These are phyloP conservation scores for Peromyscus attwateri DNA, from an alignment of 2,797 vertebrate genomes.

Conservation along the genomic window DNA sequence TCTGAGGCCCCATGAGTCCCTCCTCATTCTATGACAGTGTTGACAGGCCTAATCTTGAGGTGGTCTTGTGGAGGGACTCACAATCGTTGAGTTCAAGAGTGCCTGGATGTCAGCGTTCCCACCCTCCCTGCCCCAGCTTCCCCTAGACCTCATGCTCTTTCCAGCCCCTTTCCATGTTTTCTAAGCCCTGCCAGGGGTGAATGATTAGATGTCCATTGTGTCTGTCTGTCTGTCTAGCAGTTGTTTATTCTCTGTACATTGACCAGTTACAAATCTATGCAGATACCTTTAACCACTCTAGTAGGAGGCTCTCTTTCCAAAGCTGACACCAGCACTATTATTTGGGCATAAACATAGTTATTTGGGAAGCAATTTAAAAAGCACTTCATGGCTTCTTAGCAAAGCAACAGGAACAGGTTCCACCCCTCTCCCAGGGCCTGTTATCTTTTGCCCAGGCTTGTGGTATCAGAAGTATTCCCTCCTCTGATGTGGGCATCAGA, in stretches of 20 bases:
- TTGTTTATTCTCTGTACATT: background rate
- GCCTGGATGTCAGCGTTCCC: background rate
- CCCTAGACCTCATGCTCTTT: background rate
- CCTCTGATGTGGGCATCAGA: background rate
- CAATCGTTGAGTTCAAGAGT: background rate
- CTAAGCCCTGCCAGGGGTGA: background rate
- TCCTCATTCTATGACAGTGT: background rate
- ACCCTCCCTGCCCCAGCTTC: background rate
- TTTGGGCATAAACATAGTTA: background rate
- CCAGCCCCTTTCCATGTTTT: background rate
- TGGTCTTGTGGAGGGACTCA: background rate
- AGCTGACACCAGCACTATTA: background rate
- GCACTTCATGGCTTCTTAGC: background rate
- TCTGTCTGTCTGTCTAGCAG: background rate
- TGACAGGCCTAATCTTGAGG: background rate
- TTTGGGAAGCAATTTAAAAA: background rate
- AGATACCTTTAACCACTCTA: background rate
- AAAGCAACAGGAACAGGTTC: background rate
- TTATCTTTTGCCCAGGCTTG: background rate
- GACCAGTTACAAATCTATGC: background rate
- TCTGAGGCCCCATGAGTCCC: too few relatives aligned
- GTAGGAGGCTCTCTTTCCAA: background rate
- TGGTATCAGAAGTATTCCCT: background rate
- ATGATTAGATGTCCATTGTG: too few relatives aligned
- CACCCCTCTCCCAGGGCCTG: too few relatives aligned